These are phyloP conservation scores for Diploptera punctata DNA, from an alignment of 2,888 invertebrate species.

Conservation along the genomic window DNA sequence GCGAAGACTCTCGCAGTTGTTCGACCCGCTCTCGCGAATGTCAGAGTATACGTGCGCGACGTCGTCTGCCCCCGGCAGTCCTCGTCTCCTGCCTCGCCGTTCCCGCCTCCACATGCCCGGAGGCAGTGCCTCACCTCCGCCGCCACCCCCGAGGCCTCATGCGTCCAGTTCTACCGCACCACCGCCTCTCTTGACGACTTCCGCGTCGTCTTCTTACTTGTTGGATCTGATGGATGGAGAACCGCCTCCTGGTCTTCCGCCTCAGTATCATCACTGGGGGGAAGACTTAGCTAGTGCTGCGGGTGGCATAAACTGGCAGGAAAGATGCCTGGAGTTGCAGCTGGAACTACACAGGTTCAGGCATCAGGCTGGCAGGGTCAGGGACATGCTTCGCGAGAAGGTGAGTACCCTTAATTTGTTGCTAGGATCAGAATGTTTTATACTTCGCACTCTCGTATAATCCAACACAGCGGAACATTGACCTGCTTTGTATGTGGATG, in stretches of 20 bases:
- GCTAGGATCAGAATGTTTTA: too few species aligned
- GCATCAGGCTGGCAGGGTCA: constrained; percentile 84
- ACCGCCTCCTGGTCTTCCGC: constrained; percentile 40
- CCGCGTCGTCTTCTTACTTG: constrained; percentile 22
- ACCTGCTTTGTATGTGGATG: too few species aligned
- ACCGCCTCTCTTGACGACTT: constrained; percentile 52
- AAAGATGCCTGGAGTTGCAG: constrained; percentile 85
- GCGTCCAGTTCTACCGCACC: constrained; percentile 49
- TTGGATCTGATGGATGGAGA: constrained; percentile 37
- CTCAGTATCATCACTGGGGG: constrained; percentile 51
- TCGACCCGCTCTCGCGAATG: constrained; percentile 79
- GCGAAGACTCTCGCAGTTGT: constrained; percentile 80
- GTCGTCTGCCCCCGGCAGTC: constrained; percentile 43
- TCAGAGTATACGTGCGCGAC: constrained; percentile 68
- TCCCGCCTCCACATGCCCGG: constrained; percentile 53
- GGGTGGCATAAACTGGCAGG: constrained; percentile 79
- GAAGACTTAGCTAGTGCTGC: constrained; percentile 51
- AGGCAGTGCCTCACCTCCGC: constrained; percentile 56
- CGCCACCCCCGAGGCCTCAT: constrained; percentile 55
- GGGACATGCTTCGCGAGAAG: constrained; percentile 91
- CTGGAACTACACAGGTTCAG: constrained; percentile 85
- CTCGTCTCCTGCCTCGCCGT: constrained; percentile 59
- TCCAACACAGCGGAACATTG: not conserved
- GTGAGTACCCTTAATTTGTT: constrained; percentile 56
- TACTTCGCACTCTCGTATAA: not conserved